Conservation (phyloP, 1,140 invertebrate genomes). For the Lepidotrigona ventralis region DNA sequence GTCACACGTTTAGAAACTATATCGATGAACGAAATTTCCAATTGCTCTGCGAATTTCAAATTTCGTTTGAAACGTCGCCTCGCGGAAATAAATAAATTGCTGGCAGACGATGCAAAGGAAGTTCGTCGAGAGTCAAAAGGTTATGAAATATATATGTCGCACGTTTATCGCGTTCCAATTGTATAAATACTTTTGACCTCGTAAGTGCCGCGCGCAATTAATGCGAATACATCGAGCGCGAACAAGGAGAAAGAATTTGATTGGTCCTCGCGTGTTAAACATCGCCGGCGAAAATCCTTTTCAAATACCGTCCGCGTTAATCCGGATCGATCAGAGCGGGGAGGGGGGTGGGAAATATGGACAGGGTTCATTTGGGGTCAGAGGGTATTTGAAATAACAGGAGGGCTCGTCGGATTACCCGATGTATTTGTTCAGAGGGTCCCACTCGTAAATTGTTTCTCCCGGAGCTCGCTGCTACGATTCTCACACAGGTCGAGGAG, state of each 20-base stretch:
- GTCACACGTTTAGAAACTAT: too few relatives aligned
- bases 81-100: too few relatives aligned
- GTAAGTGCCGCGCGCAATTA: neutral
- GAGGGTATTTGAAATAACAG: slow-evolving; percentile 64
- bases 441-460: slow-evolving; percentile 56
- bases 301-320: slow-evolving; percentile 47
- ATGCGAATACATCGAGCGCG: neutral
- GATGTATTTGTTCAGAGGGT: slow-evolving; percentile 59
- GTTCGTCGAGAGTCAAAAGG: too few relatives aligned
- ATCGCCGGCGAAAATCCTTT: slow-evolving; percentile 11
- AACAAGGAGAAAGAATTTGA: neutral
- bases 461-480: slow-evolving; percentile 25
- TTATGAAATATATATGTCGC: too few relatives aligned
- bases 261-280: neutral
- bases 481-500: slow-evolving; percentile 4
- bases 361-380: slow-evolving; percentile 44
- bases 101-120: too few relatives aligned
- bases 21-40: too few relatives aligned
- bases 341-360: slow-evolving; percentile 16
- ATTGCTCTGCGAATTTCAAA: too few relatives aligned
- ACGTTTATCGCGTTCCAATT: too few relatives aligned
- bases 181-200: too few relatives aligned
- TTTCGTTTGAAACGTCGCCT: too few relatives aligned
- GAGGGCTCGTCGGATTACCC: slow-evolving; percentile 53
- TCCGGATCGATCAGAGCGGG: slow-evolving; percentile 51